Evolutionary conservation across 64 coral and sea anemone species (phyloP), one percentile per base, ranked within the genome.

Genomic region (Trachythela sp.): DNA sequence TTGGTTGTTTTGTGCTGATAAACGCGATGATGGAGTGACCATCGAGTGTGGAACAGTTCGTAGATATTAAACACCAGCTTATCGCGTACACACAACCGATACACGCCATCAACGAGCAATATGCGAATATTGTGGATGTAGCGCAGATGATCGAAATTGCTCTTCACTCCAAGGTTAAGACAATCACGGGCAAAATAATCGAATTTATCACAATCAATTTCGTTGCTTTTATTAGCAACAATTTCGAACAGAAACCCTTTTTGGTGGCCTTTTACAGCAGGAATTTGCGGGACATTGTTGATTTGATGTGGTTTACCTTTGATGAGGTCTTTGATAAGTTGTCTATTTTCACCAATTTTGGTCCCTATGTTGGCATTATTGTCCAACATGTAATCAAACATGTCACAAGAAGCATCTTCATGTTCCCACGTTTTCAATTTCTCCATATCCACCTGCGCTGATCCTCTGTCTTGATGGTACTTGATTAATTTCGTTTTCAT

Each of bases 1-100:
- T 99, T 99, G 9, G 93, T 91, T 10, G 96, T 99, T 42, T 99
- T 99, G 41, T 99, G 96, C 51, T 99, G 96, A 84, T 99, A 99
- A 9, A 93, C 96, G 18, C 96, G 86, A 59, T 87, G 88, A 89
- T 94, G 94, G 10, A 99, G 87, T 34, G 88, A 95, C 30, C 90
- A 71, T 32, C 96, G 56, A 0, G 96, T 99, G 84, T 99, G 91
- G 34, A 99, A 99, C 91, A 99, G 92, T 17, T 95, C 96, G 39
- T 99, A 99, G 20, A 99, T 88, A 37, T 99, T 99, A 37, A 87
- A 89, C 20, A 89, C 96, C 42, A 94, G 93, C 67, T 99, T 99
- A 83, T 99, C 96, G 8, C 96, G 89, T 1, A 95, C 45, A 87
- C 96, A 94, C 14, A 99, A 92, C 84, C 92, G 93, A 22, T 89